Conservation (phyloP, 1,140 invertebrate genomes). For the Drosophila tsacasi region DNA sequence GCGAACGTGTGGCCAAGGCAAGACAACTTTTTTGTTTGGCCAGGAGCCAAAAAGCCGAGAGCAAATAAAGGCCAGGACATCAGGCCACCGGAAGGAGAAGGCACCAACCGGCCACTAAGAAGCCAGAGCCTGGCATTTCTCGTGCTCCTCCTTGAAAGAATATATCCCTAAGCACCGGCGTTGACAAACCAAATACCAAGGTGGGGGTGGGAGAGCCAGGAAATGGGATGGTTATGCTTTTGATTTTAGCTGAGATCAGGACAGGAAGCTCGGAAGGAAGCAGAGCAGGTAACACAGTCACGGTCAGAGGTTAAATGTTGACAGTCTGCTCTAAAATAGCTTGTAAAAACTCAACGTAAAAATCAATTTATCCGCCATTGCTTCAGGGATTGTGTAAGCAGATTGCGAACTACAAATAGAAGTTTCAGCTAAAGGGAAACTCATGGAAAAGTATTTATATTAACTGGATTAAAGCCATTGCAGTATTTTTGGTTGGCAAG, state of each 20-base stretch:
- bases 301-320: conserved; percentile 51
- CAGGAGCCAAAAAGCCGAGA: conserved; percentile 43
- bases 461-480: not conserved
- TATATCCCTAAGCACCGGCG: conserved; percentile 41
- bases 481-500: too few species aligned
- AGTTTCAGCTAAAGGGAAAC: not conserved
- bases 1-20: conserved; percentile 49
- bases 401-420: not conserved
- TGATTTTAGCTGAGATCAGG: conserved; percentile 28
- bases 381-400: conserved; percentile 27
- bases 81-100: conserved; percentile 11
- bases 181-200: conserved; percentile 46
- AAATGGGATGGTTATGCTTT: conserved; percentile 34
- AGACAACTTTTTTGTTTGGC: conserved; percentile 53
- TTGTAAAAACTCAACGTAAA: conserved; percentile 28
- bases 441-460: not conserved
- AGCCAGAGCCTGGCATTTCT: conserved; percentile 31
- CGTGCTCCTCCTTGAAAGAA: conserved; percentile 42
- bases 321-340: conserved; percentile 42
- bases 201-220: conserved; percentile 11
- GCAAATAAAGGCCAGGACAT: conserved; percentile 43
- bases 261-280: conserved; percentile 10
- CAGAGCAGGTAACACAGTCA: conserved; percentile 39
- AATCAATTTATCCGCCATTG: conserved; percentile 60
- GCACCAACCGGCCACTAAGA: conserved; percentile 19